These are phyloP conservation scores for Hydrophis major DNA, from an alignment of 2,797 vertebrate genomes.

Conservation along the genomic window DNA sequence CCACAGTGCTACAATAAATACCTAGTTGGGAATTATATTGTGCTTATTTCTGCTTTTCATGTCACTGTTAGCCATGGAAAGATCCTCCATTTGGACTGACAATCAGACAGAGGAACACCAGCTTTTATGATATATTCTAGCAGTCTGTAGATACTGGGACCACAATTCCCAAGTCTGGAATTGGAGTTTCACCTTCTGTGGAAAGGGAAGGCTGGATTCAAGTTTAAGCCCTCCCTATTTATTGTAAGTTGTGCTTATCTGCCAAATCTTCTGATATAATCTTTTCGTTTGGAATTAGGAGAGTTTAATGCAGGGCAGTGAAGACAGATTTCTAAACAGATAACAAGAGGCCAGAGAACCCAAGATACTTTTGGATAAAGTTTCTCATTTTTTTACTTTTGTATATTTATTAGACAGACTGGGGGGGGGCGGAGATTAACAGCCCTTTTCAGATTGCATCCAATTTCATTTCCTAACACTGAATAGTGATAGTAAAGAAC, in stretches of 20 bases:
- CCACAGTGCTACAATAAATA: no score
- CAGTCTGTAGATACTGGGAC: background rate
- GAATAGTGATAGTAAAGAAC: background rate
- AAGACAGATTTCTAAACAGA: background rate
- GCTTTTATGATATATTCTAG: background rate
- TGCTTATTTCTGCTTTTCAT: no score
- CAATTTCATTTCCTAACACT: constrained; percentile 4
- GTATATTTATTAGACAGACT: background rate
- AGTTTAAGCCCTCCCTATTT: background rate
- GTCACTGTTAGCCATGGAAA: background rate
- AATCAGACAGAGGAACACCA: background rate
- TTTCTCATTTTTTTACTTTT: background rate
- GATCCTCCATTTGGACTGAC: no score
- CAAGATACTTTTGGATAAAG: background rate
- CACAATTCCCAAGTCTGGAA: background rate
- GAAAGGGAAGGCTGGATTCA: background rate
- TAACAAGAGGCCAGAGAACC: background rate
- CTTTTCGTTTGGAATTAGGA: background rate
- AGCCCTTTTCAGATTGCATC: background rate
- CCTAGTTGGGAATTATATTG: background rate
- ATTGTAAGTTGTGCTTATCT: background rate
- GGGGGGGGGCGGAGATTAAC: background rate
- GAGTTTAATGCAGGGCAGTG: background rate
- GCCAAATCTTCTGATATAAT: background rate
- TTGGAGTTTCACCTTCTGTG: background rate